phyloP scores from a whole-genome alignment of 2,113 vertebrate genomes.

The Galemys pyrenaicus region DNA sequence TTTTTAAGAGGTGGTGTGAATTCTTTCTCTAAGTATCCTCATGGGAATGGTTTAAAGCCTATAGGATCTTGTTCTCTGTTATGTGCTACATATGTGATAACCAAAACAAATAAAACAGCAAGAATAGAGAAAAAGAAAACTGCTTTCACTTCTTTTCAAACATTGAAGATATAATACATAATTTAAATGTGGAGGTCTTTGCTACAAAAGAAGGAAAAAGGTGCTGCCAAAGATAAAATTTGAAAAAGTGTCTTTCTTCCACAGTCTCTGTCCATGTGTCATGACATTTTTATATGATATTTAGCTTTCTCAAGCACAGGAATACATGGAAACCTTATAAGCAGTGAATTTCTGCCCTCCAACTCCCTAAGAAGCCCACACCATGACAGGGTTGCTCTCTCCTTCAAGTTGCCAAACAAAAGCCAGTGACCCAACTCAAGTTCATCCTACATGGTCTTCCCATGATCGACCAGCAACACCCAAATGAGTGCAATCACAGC shows the following conservation, averaged over 20 bases:
- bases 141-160: background rate
- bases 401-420: background rate
- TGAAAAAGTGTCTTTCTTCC: background rate
- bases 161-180: background rate
- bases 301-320: background rate
- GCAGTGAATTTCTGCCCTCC: background rate
- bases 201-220: background rate
- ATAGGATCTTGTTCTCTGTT: background rate
- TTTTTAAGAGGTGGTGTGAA: background rate
- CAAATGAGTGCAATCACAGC: background rate
- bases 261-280: background rate
- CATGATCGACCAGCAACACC: background rate
- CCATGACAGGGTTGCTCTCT: background rate
- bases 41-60: background rate
- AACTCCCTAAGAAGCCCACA: background rate
- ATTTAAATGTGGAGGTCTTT: background rate
- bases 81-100: background rate
- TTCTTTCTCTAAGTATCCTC: background rate
- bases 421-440: background rate
- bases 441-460: background rate
- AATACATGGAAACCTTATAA: background rate
- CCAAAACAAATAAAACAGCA: background rate
- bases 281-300: background rate
- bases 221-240: too few relatives aligned
- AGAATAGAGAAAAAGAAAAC: background rate